phyloP scores from a whole-genome alignment of 2,797 vertebrate genomes.

The Rhynchotus rufescens region DNA sequence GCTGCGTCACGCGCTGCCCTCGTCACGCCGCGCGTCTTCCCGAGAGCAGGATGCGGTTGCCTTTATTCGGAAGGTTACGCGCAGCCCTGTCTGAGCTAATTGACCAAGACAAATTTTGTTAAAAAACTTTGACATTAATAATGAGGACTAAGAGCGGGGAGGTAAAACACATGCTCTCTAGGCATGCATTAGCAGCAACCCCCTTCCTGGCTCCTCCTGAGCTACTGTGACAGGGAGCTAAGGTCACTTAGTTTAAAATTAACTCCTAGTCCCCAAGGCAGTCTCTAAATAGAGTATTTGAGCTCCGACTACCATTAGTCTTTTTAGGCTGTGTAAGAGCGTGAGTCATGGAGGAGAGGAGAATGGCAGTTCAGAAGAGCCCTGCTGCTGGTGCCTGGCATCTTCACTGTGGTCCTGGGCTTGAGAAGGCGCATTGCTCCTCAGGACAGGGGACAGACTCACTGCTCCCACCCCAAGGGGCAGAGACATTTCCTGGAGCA shows the following conservation, averaged over 20 bases:
- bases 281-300: conserved; percentile 42
- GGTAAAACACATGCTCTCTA: conserved; percentile 45
- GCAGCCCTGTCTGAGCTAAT: conserved; percentile 66
- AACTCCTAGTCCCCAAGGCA: conserved; percentile 68
- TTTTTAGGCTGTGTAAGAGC: neutral
- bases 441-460: too few relatives aligned
- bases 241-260: conserved; percentile 75
- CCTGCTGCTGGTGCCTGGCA: neutral
- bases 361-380: neutral
- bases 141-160: conserved; percentile 67
- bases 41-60: conserved; percentile 55
- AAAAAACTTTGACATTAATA: conserved; percentile 74
- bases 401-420: neutral
- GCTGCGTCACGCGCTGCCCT: conserved; percentile 42
- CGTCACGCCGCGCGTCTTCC: neutral
- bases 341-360: neutral
- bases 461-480: neutral
- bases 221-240: conserved; percentile 50
- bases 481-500: neutral
- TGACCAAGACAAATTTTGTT: conserved; percentile 78
- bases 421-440: neutral
- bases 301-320: conserved; percentile 32
- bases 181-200: conserved; percentile 32
- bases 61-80: conserved; percentile 72
- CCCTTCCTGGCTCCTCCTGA: conserved; percentile 44